Base-by-base conservation (phyloP, 2,113 vertebrate species). In the Eubucco bourcierii region DNA sequence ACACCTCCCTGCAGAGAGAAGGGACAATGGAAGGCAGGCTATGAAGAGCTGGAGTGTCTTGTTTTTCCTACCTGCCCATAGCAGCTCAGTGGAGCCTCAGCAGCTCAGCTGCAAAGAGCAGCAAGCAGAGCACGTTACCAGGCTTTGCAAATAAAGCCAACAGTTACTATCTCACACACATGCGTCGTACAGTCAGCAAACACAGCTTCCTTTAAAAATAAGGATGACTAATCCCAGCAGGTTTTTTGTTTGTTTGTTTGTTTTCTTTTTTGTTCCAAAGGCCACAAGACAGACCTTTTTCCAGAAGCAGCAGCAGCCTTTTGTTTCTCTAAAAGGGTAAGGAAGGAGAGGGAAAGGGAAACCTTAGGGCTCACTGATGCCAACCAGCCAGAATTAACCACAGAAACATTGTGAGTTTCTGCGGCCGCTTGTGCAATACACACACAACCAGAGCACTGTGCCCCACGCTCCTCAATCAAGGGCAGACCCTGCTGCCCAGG, bases 161-260 rank as follows among this genome's bases (percentile, higher is more conserved):
- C 6, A 8, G 86, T 83, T 80, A 86, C 61, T 66, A 59, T 50
- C 90, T 73, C 82, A 77, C 55, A 15, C 1, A 53, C 77, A 88
- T 44, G 63, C 67, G 3, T 74, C 76, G 6, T 1, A 6, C 2
- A 8, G 84, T 33, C 21, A 68, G 71, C 87, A 91, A 77, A 93
- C 65, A 19, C 60, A 41, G 82, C 91, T 91, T 84, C 85, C 89
- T 68, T 85, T 52, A 80, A 68, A 93, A 92, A 90, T 33, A 80
- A 93, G 78, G 80, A 77, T 95, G 95, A 95, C 91, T 95, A 87
- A 96, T 87, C 72, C 79, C 59, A 56, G 84, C 75, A 63, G 25
- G 6, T 68, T 23, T 58, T 15, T 5, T 18, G 16, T 47, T 5
- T 65, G 5, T 2, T 44, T n/a, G n/a, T 87, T 87, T 19, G n/a